Evolutionary conservation across 2,113 vertebrate species (phyloP).

Genomic region (Myrmecobius fasciatus): DNA sequence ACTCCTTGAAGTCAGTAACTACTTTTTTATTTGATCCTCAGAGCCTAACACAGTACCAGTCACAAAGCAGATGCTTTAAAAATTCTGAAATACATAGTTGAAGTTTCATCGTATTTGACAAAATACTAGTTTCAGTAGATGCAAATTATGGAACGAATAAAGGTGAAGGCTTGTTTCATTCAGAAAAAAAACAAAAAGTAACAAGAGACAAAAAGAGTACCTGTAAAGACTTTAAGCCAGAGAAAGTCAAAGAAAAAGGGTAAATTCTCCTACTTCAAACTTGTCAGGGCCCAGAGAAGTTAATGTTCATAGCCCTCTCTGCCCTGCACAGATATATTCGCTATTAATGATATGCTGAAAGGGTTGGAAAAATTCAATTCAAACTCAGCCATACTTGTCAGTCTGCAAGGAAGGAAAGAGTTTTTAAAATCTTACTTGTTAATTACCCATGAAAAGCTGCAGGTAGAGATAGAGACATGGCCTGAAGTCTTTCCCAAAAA

Average conservation of each 20-base stretch:
- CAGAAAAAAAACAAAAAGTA: slow-evolving; percentile 26
- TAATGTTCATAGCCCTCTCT: slow-evolving; percentile 67
- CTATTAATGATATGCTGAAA: slow-evolving; percentile 73
- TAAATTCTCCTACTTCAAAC: slow-evolving; percentile 39
- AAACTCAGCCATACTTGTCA: slow-evolving; percentile 69
- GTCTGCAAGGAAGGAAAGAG: slow-evolving; percentile 28
- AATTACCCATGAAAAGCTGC: slow-evolving; percentile 65
- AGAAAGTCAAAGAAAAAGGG: not conserved
- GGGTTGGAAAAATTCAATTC: slow-evolving; percentile 65
- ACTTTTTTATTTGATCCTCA: not conserved
- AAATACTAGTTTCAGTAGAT: slow-evolving; percentile 24
- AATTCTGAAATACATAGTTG: not conserved
- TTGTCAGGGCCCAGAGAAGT: slow-evolving; percentile 39
- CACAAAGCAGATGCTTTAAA: not conserved
- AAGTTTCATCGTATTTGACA: slow-evolving; percentile 18
- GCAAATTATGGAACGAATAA: slow-evolving; percentile 23
- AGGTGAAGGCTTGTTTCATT: slow-evolving; percentile 26
- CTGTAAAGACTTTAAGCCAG: not conserved
- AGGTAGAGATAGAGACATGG: slow-evolving; percentile 51
- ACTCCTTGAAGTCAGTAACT: not conserved
- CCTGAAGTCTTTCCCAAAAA: slow-evolving; percentile 43
- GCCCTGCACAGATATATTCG: slow-evolving; percentile 64
- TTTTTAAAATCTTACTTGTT: slow-evolving; percentile 56
- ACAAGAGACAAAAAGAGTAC: slow-evolving; percentile 8
- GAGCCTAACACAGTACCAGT: not conserved